Evolutionary conservation across 2,113 vertebrate genomes (phyloP).

Genomic region (Sinocyclocheilus grahami): DNA sequence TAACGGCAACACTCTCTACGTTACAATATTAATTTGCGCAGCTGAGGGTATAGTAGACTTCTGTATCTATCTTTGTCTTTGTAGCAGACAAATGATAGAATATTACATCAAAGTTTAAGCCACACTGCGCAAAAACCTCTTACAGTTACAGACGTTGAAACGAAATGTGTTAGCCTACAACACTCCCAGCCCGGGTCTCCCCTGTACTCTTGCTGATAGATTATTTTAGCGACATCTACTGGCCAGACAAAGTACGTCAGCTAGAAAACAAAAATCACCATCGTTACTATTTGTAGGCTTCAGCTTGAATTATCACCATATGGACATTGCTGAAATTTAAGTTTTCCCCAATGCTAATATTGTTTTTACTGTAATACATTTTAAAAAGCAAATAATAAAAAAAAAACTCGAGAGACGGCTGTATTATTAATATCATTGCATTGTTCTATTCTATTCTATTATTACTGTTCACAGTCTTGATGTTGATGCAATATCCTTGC

Average conservation of each 20-base stretch:
- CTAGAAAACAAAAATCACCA: neutral
- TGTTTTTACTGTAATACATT: neutral
- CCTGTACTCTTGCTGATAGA: neutral
- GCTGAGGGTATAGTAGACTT: too few relatives aligned
- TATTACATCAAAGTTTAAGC: neutral
- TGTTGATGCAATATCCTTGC: neutral
- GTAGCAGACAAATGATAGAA: neutral
- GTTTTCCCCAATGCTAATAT: neutral
- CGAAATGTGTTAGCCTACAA: neutral
- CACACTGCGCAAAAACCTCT: neutral
- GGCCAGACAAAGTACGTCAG: neutral
- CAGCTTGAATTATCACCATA: neutral
- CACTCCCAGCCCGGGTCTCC: neutral
- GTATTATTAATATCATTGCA: neutral
- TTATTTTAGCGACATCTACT: slow-evolving; percentile 14
- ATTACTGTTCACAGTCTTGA: neutral
- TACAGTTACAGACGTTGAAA: neutral
- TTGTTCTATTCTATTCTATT: neutral
- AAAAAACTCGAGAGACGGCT: neutral
- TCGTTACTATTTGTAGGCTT: neutral
- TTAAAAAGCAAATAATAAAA: neutral
- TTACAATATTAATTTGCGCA: neutral
- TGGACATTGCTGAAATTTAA: neutral
- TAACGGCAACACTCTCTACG: neutral
- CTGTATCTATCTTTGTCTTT: neutral